A percentile compares a stretch with the other conserved stretches of the same genome.
These are phyloP conservation scores for Caradrina clavipalpis DNA, from an alignment of 2,888 invertebrate genomes.

Conservation along the genomic window DNA sequence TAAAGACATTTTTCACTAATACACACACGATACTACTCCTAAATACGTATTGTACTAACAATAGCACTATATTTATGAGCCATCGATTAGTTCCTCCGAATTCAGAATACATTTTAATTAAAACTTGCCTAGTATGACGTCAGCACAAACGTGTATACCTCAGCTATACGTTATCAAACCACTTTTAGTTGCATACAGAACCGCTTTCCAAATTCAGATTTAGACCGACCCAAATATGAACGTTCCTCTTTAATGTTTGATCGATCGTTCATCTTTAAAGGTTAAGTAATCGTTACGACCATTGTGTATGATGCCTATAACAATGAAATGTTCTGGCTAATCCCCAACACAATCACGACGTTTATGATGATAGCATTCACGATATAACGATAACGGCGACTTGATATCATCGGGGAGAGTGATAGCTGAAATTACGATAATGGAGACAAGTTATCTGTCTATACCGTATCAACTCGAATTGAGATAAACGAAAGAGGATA, in stretches of 20 bases:
- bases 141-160: background rate
- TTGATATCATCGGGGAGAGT: constrained; percentile 40
- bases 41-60: background rate
- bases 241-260: constrained; percentile 24
- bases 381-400: constrained; percentile 39
- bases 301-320: constrained; percentile 30
- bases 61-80: background rate
- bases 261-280: constrained; percentile 27
- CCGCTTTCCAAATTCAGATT: constrained; percentile 5
- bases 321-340: constrained; percentile 41
- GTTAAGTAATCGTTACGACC: constrained; percentile 35
- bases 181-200: constrained; percentile 5
- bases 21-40: too few relatives aligned
- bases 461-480: constrained; percentile 21
- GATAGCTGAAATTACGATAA: constrained; percentile 59
- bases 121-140: background rate
- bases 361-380: constrained; percentile 46
- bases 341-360: constrained; percentile 41
- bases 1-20: background rate
- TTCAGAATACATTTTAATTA: background rate
- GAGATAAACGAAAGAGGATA: constrained; percentile 36
- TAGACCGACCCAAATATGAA: background rate
- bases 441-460: constrained; percentile 40
- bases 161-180: background rate
- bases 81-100: background rate